phyloP scores from a whole-genome alignment of 2,113 vertebrate genomes.

The Hipposideros armiger region DNA sequence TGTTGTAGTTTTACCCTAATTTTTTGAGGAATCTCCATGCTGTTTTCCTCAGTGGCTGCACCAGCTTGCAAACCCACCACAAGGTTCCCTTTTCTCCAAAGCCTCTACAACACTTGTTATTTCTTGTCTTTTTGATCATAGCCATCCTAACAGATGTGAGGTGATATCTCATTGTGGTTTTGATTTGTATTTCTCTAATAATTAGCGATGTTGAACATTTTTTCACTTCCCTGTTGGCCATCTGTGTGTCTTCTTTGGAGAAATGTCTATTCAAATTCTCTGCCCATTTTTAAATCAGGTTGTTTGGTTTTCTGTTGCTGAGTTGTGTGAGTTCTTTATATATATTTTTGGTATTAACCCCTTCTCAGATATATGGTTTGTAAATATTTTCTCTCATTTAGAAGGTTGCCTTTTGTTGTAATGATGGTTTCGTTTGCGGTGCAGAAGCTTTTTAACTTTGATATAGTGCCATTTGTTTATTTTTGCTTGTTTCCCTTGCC shows the following conservation, averaged over 20 bases:
- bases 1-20: too few relatives aligned
- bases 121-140: background rate
- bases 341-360: background rate
- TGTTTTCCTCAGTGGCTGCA: too few relatives aligned
- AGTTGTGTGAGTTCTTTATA: background rate
- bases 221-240: too few relatives aligned
- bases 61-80: background rate
- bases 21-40: too few relatives aligned
- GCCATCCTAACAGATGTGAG: too few relatives aligned
- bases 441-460: too few relatives aligned
- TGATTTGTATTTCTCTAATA: too few relatives aligned
- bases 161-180: too few relatives aligned
- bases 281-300: background rate
- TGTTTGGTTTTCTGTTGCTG: background rate
- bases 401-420: background rate
- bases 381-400: background rate
- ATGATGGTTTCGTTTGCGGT: background rate
- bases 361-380: background rate
- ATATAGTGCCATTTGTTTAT: too few relatives aligned
- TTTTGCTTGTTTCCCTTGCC: too few relatives aligned
- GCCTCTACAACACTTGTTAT: background rate
- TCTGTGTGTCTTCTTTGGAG: too few relatives aligned
- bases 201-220: too few relatives aligned
- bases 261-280: background rate
- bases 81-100: background rate